Conservation (phyloP, 2,797 vertebrate genomes). For the Sparidentex hasta region DNA sequence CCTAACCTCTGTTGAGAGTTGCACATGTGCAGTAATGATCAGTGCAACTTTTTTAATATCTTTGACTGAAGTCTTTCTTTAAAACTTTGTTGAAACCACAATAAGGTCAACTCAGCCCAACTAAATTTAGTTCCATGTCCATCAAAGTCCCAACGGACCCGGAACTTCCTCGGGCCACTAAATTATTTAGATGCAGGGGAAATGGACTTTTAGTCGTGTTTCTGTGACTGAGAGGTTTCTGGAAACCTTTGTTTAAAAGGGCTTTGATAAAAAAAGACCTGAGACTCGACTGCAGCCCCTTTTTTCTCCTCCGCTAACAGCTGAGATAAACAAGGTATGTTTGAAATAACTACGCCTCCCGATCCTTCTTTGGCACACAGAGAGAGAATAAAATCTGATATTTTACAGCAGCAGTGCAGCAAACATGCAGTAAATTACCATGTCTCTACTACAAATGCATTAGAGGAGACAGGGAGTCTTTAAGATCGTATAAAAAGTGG, state of each 20-base stretch:
- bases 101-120: too few species aligned
- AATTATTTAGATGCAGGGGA: not conserved
- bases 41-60: too few species aligned
- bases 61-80: too few species aligned
- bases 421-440: slow-evolving; percentile 27
- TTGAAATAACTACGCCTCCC: slow-evolving; percentile 1
- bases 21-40: too few species aligned
- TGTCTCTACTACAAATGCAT: slow-evolving; percentile 13
- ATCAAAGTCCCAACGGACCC: too few species aligned
- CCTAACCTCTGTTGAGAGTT: too few species aligned
- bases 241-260: not conserved
- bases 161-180: too few species aligned
- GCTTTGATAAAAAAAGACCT: not conserved
- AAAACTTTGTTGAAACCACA: too few species aligned
- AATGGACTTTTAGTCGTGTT: not conserved
- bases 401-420: slow-evolving; percentile 31
- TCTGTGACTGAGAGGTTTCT: not conserved
- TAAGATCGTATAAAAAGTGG: slow-evolving; percentile 5
- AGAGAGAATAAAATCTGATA: slow-evolving; percentile 17
- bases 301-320: not conserved
- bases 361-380: slow-evolving; percentile 19
- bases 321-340: not conserved
- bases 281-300: too few species aligned
- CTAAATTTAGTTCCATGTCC: too few species aligned
- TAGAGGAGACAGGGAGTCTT: slow-evolving; percentile 31